phyloP scores from a whole-genome alignment of 2,888 invertebrate species.

The Limenitis arthemis region DNA sequence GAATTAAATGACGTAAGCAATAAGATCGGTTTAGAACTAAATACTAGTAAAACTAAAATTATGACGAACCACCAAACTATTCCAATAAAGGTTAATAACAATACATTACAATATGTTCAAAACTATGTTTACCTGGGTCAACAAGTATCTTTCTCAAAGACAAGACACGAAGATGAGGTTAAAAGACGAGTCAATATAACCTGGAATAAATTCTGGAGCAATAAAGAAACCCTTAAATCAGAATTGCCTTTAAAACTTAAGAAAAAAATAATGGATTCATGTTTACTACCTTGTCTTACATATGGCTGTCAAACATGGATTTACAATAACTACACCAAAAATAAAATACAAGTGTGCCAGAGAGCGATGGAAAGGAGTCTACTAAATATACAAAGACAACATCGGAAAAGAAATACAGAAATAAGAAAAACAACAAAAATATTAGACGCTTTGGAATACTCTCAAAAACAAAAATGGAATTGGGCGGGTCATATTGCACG shows the following conservation, averaged over 20 bases:
- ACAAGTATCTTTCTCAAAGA: constrained; percentile 1
- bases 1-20: not conserved
- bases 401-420: constrained; percentile 9
- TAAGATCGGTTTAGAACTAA: not conserved
- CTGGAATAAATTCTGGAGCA: no score
- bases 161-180: constrained; percentile 5
- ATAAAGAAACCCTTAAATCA: constrained; percentile 9
- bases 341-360: no score
- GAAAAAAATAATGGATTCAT: constrained; percentile 1
- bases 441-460: not conserved
- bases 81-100: not conserved
- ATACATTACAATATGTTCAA: constrained; percentile 2
- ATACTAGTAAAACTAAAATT: constrained; percentile 2
- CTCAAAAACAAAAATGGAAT: constrained; percentile 3
- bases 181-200: no score
- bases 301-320: constrained; percentile 9
- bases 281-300: constrained; percentile 1
- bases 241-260: no score
- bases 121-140: constrained; percentile 7
- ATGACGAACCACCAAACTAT: constrained; percentile 5
- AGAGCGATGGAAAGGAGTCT: constrained; percentile 9
- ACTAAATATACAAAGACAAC: constrained; percentile 6
- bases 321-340: no score
- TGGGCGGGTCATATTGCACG: constrained; percentile 6
- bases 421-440: constrained; percentile 8